Base-by-base conservation (phyloP, 2,888 invertebrate species). In the Drosophila colorata region DNA sequence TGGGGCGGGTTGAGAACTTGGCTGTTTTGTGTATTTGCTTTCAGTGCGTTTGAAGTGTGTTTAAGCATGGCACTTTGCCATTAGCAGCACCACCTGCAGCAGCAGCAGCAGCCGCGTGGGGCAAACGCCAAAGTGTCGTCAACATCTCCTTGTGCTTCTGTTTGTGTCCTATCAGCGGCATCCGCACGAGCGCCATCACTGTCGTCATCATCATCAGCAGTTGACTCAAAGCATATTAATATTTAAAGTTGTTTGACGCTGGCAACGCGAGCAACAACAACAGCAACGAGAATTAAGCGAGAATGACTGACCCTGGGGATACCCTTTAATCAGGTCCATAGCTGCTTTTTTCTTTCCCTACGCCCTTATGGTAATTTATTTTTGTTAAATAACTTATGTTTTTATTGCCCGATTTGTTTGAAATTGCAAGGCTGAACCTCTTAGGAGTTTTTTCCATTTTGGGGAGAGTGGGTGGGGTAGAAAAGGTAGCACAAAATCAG, bases 11-110 rank as follows among this genome's bases (percentile, higher is more conserved):
- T 31, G 11, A 31, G 33, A 33, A 20, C 33, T 53, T 33, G 57
- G 46, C 44, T 68, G 53, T 56, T 75, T 47, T 70, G 60, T 65
- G 57, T 71, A 69, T 80, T 78, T 77, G 81, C 70, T 63, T 74
- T 71, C 69, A 60, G 63, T 66, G 70, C 68, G 57, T 63, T 75
- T 78, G 48, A 81, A 89, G 85, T 89, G 82, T 78, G 88, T 65
- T 89, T 89, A 84, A 85, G 74, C 69, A 73, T 41, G 82, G 69
- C 74, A 87, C 81, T 87, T 88, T 80, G 74, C 77, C 87, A 87
- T 83, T 88, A 86, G 70, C 68, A 58, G 48, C 46, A 70, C 53
- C 76, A 64, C 44, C 48, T 74, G 59, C 71, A 69, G 52, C 67
- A 59, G n/a, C 55, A 49, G 37, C 60, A 37, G 52, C 13, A 41